These are phyloP conservation scores for Entelurus aequoreus DNA, from an alignment of 2,113 vertebrate genomes.

Conservation along the genomic window DNA sequence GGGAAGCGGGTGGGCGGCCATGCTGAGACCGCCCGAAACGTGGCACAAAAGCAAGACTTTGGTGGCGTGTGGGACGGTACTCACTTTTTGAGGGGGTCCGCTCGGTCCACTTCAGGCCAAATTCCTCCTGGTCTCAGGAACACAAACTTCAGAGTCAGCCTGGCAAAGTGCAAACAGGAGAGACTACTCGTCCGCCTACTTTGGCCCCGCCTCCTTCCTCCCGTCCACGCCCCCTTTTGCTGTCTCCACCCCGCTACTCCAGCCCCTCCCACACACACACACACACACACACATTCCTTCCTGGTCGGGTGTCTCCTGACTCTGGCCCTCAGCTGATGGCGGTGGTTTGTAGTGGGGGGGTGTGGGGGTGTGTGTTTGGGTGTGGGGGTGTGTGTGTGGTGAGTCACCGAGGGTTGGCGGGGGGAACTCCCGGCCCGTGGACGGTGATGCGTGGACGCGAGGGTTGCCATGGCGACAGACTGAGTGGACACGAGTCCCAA, in stretches of 20 bases:
- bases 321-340: constrained; percentile 42
- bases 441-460: constrained; percentile 19
- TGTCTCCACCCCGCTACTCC: not conserved
- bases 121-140: constrained; percentile 45
- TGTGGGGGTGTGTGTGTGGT: constrained; percentile 16
- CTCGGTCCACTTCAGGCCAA: constrained; percentile 33
- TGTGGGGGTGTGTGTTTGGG: not conserved
- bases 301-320: constrained; percentile 14
- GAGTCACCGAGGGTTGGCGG: constrained; percentile 51
- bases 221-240: constrained; percentile 51
- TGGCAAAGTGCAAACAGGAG: constrained; percentile 53
- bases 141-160: constrained; percentile 43
- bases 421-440: constrained; percentile 44
- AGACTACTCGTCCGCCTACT: constrained; percentile 44
- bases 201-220: constrained; percentile 50
- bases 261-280: not conserved
- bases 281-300: too few species aligned
- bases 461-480: constrained; percentile 55
- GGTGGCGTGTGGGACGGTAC: not conserved
- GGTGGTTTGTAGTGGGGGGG: constrained; percentile 15
- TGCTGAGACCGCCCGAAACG: too few species aligned
- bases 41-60: too few species aligned
- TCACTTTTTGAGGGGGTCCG: constrained; percentile 37
- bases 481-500: too few species aligned
- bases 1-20: too few species aligned